Evolutionary conservation across 2,113 vertebrate species (phyloP).

Genomic region (Periophthalmodon schlosseri): DNA sequence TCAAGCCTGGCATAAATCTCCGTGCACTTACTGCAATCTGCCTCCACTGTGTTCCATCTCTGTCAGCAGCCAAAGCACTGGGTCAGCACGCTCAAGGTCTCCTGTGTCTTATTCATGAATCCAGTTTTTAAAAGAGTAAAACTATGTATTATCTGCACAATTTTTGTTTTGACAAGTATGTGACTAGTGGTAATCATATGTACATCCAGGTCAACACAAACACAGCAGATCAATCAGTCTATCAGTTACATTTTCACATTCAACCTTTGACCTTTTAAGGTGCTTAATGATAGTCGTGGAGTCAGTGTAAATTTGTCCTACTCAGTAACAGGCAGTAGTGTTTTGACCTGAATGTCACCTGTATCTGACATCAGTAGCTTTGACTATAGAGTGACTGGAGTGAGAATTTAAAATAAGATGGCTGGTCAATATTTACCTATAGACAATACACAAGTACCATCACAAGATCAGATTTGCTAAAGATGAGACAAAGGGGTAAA

Average conservation of each 20-base stretch:
- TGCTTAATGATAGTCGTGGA: neutral
- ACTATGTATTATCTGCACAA: conserved; percentile 5
- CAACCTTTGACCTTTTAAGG: neutral
- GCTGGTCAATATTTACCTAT: neutral
- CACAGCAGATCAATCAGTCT: neutral
- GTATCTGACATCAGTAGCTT: neutral
- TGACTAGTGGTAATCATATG: neutral
- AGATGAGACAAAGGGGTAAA: too few relatives aligned
- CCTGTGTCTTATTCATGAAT: conserved; percentile 20
- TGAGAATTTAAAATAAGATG: neutral
- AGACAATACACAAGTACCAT: neutral
- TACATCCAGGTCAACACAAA: neutral
- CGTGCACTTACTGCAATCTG: conserved; percentile 46
- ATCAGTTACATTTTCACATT: neutral
- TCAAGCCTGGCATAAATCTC: conserved; percentile 55
- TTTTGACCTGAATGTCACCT: neutral
- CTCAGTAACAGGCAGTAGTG: neutral
- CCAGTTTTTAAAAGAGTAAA: conserved; percentile 16
- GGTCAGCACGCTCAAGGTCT: conserved; percentile 15
- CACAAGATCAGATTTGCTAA: neutral
- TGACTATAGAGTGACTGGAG: neutral
- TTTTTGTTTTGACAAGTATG: neutral
- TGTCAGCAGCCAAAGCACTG: conserved; percentile 12
- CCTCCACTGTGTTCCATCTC: conserved; percentile 22
- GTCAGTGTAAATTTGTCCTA: neutral